Evolutionary conservation across 2,888 invertebrate species (phyloP).

Genomic region (Macrosiphum euphorbiae): DNA sequence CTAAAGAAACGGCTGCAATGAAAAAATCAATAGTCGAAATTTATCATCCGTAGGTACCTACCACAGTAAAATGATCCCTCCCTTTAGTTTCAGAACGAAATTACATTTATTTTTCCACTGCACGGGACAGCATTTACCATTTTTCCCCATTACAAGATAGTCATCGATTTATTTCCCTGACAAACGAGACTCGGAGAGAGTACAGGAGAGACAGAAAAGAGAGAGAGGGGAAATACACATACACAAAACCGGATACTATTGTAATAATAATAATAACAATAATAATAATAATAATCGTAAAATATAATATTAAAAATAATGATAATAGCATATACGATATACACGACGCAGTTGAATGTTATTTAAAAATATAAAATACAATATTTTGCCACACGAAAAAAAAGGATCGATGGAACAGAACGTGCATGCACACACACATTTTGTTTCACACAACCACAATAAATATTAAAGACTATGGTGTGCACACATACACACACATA

Average conservation of each 20-base stretch:
- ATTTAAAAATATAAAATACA: conserved; percentile 62
- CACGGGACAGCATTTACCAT: conserved; percentile 57
- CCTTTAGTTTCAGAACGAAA: conserved; percentile 38
- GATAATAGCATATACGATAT: conserved; percentile 42
- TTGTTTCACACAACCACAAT: conserved; percentile 63
- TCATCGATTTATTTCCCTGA: conserved; percentile 61
- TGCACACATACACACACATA: conserved; percentile 24
- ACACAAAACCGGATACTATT: conserved; percentile 56
- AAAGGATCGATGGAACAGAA: conserved; percentile 63
- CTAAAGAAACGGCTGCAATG: neutral
- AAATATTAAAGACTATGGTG: conserved; percentile 54
- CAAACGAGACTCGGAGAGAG: conserved; percentile 43
- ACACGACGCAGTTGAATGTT: conserved; percentile 54
- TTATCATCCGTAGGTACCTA: conserved; percentile 51
- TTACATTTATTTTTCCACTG: conserved; percentile 62
- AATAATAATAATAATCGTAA: conserved; percentile 63
- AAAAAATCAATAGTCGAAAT: conserved; percentile 57
- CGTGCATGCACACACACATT: conserved; percentile 63
- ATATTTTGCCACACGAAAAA: conserved; percentile 57
- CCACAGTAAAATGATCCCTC: conserved; percentile 55
- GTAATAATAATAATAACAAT: conserved; percentile 58
- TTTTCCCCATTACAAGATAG: conserved; percentile 63
- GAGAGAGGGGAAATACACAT: conserved; percentile 27
- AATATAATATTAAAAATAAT: conserved; percentile 64
- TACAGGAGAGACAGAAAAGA: neutral